Base-by-base conservation (phyloP, 1,140 invertebrate species). In the Zaprionus taronus region DNA sequence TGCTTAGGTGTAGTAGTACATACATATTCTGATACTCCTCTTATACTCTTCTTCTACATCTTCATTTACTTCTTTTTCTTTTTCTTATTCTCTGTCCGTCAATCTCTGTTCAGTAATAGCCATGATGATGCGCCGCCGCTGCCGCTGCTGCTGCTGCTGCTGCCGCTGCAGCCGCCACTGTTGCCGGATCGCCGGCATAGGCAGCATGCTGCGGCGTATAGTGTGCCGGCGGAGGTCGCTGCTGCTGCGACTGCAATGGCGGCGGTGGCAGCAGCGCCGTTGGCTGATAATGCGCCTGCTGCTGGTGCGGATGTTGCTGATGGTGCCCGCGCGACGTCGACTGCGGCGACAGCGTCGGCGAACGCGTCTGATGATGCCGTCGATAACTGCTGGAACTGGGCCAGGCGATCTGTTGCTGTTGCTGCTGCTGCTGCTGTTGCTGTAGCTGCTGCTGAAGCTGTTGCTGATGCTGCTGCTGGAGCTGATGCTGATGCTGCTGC, bases 261-360 rank as follows among this genome's bases (percentile, higher is more conserved):
- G 79, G 82, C n/a, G 81, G 83, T 2, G 76, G 83, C 61, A 79
- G 28, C 63, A 78, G 47, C 2, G 82, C 56, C 4, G 73, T 62
- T 22, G 73, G 65, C 24, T 76, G 69, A 49, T 77, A 81, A 26
- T 78, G 80, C 41, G 65, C 72, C 24, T 78, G 31, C 31, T 34
- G 31, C 31, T 34, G 28, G 28, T 7, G 31, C 31, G 31, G 31
- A 34, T 34, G 31, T 34, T 11, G 31, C 31, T 34, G 82, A 31
- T 72, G 67, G 26, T 77, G 74, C 1, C 49, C 57, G 20, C 51
- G 78, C 24, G 74, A 74, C 14, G 64, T 3, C n/a, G 44, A 38
- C 17, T 57, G 72, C 12, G 49, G 64, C 11, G 38, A 60, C 15
- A 36, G 77, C n/a, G 58, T 26, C 0, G 34, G 71, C 22, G 57